phyloP scores from a whole-genome alignment of 1,140 invertebrate species.

The Drosophila aff. region DNA sequence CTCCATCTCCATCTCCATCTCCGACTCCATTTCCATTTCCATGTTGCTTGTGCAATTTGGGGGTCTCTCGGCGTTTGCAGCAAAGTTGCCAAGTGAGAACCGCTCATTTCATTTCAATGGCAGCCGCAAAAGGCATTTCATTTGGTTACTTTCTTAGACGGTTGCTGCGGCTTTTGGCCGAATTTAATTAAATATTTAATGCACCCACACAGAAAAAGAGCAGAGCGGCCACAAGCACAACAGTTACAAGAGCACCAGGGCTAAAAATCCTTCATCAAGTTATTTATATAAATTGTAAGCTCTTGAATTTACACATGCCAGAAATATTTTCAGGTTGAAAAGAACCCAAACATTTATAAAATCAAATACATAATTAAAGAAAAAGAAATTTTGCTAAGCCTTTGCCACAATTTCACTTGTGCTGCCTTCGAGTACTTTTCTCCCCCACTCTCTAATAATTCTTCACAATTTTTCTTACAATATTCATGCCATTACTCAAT shows the following conservation, averaged over 20 bases:
- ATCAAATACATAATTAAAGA: neutral
- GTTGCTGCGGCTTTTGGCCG: conserved; percentile 62
- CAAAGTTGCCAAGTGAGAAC: conserved; percentile 8
- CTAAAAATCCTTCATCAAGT: neutral
- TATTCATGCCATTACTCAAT: conserved; percentile 24
- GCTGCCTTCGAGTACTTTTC: neutral
- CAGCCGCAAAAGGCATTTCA: conserved; percentile 76
- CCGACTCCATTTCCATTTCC: neutral
- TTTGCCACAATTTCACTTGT: neutral
- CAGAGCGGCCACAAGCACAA: conserved; percentile 5
- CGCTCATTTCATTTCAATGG: conserved; percentile 76
- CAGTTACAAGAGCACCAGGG: neutral
- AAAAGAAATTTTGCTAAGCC: neutral
- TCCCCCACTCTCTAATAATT: neutral
- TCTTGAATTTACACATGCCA: neutral
- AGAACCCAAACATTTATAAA: neutral
- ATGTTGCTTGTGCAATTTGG: neutral
- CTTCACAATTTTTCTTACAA: conserved; percentile 2
- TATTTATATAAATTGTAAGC: neutral
- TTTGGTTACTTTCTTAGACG: conserved; percentile 71
- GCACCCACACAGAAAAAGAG: conserved; percentile 12
- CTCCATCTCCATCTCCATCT: neutral
- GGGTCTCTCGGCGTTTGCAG: conserved; percentile 1
- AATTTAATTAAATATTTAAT: conserved; percentile 83
- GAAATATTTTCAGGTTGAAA: too few relatives aligned